These are phyloP conservation scores for Phainopepla nitens DNA, from an alignment of 2,113 vertebrate species.

Conservation along the genomic window DNA sequence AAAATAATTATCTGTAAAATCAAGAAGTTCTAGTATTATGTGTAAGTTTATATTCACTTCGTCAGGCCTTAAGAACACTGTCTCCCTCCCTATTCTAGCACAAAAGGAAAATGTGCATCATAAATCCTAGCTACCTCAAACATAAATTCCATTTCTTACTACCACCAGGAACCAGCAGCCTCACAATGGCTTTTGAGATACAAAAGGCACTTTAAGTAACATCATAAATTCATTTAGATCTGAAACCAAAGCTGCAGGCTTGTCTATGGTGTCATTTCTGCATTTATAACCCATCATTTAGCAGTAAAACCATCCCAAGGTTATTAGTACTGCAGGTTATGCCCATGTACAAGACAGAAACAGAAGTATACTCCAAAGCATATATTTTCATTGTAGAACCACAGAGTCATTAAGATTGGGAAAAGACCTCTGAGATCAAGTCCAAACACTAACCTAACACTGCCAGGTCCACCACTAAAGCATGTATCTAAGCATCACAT, in stretches of 20 bases:
- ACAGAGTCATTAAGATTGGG: background rate
- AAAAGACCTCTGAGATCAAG: background rate
- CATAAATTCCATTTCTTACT: background rate
- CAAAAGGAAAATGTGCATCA: background rate
- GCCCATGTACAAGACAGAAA: background rate
- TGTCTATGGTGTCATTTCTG: background rate
- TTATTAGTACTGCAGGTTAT: background rate
- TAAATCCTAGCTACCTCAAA: background rate
- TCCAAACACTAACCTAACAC: background rate
- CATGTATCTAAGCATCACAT: fast-evolving
- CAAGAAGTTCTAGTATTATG: background rate
- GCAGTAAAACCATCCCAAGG: background rate
- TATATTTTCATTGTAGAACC: background rate
- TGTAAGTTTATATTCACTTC: background rate
- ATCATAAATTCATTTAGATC: background rate
- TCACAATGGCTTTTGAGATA: background rate
- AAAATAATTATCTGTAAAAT: background rate
- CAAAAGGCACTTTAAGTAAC: background rate
- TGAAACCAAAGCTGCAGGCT: background rate
- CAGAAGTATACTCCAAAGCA: background rate
- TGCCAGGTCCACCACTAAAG: background rate
- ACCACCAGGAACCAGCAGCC: background rate
- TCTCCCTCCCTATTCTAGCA: background rate
- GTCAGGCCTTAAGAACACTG: background rate
- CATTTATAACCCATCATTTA: background rate